These are phyloP conservation scores for Melanotaenia parkinsoni DNA, from an alignment of 2,797 vertebrate genomes.

Conservation along the genomic window DNA sequence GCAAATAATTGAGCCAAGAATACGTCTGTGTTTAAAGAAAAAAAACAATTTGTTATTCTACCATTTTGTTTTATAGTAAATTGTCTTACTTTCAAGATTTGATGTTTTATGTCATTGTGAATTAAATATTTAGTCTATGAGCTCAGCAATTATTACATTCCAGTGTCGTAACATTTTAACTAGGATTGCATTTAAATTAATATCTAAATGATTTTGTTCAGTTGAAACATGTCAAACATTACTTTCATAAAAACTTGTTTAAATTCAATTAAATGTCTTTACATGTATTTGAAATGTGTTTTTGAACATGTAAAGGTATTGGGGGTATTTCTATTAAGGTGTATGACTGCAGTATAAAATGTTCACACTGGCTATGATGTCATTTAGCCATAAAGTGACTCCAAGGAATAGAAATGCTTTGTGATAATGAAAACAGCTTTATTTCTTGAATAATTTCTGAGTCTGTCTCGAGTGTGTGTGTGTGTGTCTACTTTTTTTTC, in stretches of 20 bases:
- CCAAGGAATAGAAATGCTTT: conserved; percentile 10
- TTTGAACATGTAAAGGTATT: conserved; percentile 5
- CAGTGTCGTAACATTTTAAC: too few species aligned
- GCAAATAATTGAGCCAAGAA: neutral
- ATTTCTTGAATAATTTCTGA: neutral
- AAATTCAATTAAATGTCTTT: too few species aligned
- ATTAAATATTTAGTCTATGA: too few species aligned
- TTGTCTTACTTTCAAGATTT: too few species aligned
- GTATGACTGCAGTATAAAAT: conserved; percentile 10
- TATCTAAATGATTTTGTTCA: too few species aligned
- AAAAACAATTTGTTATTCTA: neutral
- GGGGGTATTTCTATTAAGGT: conserved; percentile 13
- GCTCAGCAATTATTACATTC: too few species aligned
- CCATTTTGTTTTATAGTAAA: too few species aligned
- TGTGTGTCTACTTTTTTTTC: too few species aligned
- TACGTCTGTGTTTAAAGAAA: neutral
- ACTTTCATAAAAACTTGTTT: too few species aligned
- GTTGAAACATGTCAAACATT: too few species aligned
- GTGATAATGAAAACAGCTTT: neutral
- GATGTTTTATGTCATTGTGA: too few species aligned
- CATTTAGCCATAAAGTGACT: conserved; percentile 31
- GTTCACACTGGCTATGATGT: conserved; percentile 30
- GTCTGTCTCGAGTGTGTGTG: neutral
- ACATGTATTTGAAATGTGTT: neutral
- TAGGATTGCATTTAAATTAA: too few species aligned